These are phyloP conservation scores for Ostrea edulis DNA, from an alignment of 1,140 invertebrate species.

Conservation along the genomic window DNA sequence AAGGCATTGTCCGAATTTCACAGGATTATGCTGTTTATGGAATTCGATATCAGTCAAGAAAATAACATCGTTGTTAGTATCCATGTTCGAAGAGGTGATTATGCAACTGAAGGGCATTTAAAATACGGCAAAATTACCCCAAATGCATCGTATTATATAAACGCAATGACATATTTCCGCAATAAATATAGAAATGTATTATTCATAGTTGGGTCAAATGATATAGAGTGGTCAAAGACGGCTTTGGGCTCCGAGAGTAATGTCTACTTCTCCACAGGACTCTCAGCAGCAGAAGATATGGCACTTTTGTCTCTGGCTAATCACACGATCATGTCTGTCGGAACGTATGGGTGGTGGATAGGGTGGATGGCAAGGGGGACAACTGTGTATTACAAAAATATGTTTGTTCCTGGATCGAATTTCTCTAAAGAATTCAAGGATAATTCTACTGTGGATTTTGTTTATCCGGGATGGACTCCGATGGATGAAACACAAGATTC, in stretches of 20 bases:
- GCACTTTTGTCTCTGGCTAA: too few species aligned
- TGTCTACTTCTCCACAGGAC: slow-evolving; percentile 39
- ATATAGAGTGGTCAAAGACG: slow-evolving; percentile 50
- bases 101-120: background rate
- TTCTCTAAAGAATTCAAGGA: too few species aligned
- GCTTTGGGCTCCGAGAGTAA: slow-evolving; percentile 44
- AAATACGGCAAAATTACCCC: slow-evolving; percentile 58
- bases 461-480: slow-evolving; percentile 59
- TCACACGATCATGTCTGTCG: too few species aligned
- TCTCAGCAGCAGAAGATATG: slow-evolving; percentile 65
- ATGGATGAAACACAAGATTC: background rate
- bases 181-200: slow-evolving; percentile 50
- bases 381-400: too few species aligned
- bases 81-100: slow-evolving; percentile 64
- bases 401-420: too few species aligned
- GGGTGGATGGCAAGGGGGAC: too few species aligned
- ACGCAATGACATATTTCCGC: slow-evolving; percentile 57
- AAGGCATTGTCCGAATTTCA: background rate
- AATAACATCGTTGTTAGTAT: slow-evolving; percentile 55
- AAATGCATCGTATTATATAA: slow-evolving; percentile 50
- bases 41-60: too few species aligned
- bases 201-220: slow-evolving; percentile 61
- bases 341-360: too few species aligned
- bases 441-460: slow-evolving; percentile 54
- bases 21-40: too few species aligned